Evolutionary conservation across 2,113 vertebrate species (phyloP).

Genomic region (Corythoichthys haematopterus): DNA sequence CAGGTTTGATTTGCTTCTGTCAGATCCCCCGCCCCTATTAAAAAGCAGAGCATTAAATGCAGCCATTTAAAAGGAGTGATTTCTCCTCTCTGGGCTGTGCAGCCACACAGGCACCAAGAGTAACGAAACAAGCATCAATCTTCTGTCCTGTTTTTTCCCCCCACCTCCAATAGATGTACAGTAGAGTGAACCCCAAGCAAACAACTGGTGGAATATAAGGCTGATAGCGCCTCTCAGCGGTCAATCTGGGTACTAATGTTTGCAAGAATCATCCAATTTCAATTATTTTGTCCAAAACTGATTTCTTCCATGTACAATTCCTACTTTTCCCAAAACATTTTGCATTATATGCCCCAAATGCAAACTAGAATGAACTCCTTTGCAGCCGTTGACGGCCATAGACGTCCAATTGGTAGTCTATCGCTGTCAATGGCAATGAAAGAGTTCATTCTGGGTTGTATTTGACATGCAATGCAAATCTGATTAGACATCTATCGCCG

Average conservation of each 20-base stretch:
- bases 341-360: neutral
- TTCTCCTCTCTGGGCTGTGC: constrained; percentile 60
- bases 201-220: constrained; percentile 30
- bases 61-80: constrained; percentile 71
- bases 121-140: constrained; percentile 73
- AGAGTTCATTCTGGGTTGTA: too few species aligned
- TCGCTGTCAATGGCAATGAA: too few species aligned
- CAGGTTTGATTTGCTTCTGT: constrained; percentile 50
- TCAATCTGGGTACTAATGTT: constrained; percentile 8
- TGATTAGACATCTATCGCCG: too few species aligned
- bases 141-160: constrained; percentile 45
- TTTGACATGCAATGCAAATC: too few species aligned
- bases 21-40: constrained; percentile 12
- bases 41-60: constrained; percentile 63
- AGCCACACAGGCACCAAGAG: constrained; percentile 73
- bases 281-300: too few species aligned
- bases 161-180: constrained; percentile 52
- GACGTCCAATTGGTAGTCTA: too few species aligned
- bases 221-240: constrained; percentile 65
- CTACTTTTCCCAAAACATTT: neutral
- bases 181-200: constrained; percentile 4
- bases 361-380: too few species aligned
- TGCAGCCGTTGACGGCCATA: too few species aligned
- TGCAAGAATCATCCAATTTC: too few species aligned
- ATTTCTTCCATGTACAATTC: too few species aligned